Conservation (phyloP, 2,797 vertebrate genomes). For the Lithobates sylvaticus region DNA sequence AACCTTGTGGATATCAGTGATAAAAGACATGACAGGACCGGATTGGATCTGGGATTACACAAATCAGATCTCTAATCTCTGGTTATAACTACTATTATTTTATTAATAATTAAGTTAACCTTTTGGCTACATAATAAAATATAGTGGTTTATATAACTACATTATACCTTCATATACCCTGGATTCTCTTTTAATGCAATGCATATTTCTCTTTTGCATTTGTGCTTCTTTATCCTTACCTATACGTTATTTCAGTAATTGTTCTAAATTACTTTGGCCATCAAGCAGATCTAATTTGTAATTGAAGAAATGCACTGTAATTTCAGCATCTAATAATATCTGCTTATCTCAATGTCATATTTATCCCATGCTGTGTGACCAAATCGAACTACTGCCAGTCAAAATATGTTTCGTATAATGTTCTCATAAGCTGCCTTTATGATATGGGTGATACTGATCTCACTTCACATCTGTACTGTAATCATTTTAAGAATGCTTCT, state of each 20-base stretch:
- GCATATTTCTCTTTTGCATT: conserved; percentile 13
- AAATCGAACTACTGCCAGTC: conserved; percentile 43
- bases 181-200: neutral
- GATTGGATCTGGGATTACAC: too few relatives aligned
- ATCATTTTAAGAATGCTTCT: conserved; percentile 43
- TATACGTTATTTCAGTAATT: conserved; percentile 50
- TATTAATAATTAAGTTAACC: too few relatives aligned
- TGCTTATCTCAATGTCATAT: conserved; percentile 54
- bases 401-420: conserved; percentile 37
- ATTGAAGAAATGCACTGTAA: conserved; percentile 55
- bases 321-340: conserved; percentile 55
- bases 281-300: conserved; percentile 53
- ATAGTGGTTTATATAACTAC: too few relatives aligned
- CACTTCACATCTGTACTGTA: conserved; percentile 41
- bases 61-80: too few relatives aligned
- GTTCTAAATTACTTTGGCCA: conserved; percentile 42
- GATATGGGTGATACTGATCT: conserved; percentile 49
- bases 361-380: conserved; percentile 44
- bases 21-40: too few relatives aligned
- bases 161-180: neutral
- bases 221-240: neutral
- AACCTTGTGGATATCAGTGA: too few relatives aligned
- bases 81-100: too few relatives aligned
- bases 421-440: conserved; percentile 27
- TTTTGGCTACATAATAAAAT: too few relatives aligned